Evolutionary conservation across 2,113 vertebrate species (phyloP).

Genomic region (Tinamus guttatus): DNA sequence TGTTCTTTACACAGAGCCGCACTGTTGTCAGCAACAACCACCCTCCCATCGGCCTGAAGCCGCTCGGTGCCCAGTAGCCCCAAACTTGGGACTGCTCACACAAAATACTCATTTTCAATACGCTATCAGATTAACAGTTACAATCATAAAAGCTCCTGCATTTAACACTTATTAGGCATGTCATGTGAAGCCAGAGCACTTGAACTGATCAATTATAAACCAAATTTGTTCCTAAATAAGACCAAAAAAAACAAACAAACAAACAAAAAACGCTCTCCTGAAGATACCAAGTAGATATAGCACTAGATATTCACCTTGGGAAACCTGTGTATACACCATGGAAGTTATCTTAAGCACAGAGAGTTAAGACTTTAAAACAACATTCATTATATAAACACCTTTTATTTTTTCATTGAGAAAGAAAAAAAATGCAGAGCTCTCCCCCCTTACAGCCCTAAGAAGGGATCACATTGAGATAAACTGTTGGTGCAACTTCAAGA

Average conservation of each 20-base stretch:
- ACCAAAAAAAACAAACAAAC: no score
- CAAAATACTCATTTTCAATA: not conserved
- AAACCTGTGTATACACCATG: not conserved
- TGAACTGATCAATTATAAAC: not conserved
- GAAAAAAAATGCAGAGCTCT: not conserved
- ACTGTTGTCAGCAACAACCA: not conserved
- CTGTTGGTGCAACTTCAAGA: not conserved
- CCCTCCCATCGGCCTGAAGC: fast-evolving
- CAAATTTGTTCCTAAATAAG: not conserved
- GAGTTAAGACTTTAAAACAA: not conserved
- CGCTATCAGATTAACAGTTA: not conserved
- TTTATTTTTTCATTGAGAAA: not conserved
- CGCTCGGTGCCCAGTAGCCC: no score
- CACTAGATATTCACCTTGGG: not conserved
- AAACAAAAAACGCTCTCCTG: not conserved
- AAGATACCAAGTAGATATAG: not conserved
- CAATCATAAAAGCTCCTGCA: not conserved
- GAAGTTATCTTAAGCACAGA: not conserved
- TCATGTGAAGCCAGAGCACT: not conserved
- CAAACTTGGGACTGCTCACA: not conserved
- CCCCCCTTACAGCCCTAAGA: not conserved
- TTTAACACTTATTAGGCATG: not conserved
- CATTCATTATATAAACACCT: not conserved
- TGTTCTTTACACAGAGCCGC: not conserved
- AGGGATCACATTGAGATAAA: not conserved